These are phyloP conservation scores for Didymodactylos carnosus DNA, from an alignment of 2,888 invertebrate genomes.

Conservation along the genomic window DNA sequence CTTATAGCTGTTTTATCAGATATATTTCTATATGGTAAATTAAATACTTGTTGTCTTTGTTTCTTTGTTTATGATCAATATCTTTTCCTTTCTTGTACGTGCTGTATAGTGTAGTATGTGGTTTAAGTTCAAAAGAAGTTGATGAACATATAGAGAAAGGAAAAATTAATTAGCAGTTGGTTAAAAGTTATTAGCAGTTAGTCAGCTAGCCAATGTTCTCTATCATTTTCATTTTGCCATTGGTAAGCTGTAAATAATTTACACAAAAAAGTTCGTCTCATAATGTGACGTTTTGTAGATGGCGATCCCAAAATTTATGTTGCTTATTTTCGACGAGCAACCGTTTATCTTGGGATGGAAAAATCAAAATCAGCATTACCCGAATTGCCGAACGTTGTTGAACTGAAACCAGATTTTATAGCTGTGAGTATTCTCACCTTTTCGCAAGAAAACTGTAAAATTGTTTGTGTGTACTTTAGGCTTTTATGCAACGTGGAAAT, in stretches of 20 bases:
- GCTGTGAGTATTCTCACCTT: constrained; percentile 44
- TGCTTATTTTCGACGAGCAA: constrained; percentile 81
- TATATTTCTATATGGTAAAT: background rate
- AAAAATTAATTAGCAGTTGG: constrained; percentile 77
- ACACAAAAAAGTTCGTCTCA: constrained; percentile 1
- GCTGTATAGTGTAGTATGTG: constrained; percentile 16
- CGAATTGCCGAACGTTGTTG: constrained; percentile 74
- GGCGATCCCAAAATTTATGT: constrained; percentile 84
- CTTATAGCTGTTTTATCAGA: background rate
- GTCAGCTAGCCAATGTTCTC: constrained; percentile 80
- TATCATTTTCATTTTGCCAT: constrained; percentile 94
- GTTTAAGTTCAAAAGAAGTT: too few relatives aligned
- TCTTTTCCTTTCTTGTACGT: background rate
- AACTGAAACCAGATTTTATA: constrained; percentile 78
- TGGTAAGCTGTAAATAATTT: constrained; percentile 33
- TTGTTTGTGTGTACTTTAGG: constrained; percentile 33
- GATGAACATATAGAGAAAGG: constrained; percentile 82
- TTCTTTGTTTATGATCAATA: background rate
- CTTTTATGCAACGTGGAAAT: constrained; percentile 56
- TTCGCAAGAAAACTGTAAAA: too few relatives aligned
- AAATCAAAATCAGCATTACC: constrained; percentile 80
- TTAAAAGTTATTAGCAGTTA: constrained; percentile 66
- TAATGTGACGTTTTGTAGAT: constrained; percentile 42
- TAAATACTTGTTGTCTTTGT: background rate
- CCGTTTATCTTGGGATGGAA: constrained; percentile 80